Conservation (phyloP, 2,797 vertebrate species). For the Champsocephalus gunnari region DNA sequence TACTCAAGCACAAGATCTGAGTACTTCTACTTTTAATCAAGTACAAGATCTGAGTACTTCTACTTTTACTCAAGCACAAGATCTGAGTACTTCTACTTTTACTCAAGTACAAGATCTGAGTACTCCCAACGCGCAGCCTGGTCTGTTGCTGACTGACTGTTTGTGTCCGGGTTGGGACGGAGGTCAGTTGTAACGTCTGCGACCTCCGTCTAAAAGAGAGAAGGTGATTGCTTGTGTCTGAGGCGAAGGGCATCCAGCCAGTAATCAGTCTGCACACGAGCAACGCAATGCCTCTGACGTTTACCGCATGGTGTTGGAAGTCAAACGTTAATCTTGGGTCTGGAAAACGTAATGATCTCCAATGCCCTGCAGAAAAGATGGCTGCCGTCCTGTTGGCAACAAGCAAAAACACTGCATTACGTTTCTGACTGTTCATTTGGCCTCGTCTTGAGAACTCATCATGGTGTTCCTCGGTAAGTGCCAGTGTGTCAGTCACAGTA, state of each 20-base stretch:
- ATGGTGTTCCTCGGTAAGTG: not conserved
- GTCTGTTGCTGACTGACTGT: conserved; percentile 12
- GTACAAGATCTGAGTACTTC: too few species aligned
- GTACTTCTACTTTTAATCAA: too few species aligned
- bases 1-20: too few species aligned
- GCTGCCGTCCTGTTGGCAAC: not conserved
- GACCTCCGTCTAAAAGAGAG: conserved; percentile 28
- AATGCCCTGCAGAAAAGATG: not conserved
- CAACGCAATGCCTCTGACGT: not conserved
- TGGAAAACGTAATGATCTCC: not conserved
- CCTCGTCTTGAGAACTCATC: not conserved
- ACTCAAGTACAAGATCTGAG: too few species aligned
- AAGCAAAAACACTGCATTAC: not conserved
- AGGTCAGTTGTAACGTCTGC: conserved; percentile 13
- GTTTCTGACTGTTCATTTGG: not conserved
- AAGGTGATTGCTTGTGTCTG: conserved; percentile 26
- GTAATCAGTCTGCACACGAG: conserved; percentile 14
- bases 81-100: too few species aligned
- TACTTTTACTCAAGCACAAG: too few species aligned
- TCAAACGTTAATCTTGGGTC: not conserved
- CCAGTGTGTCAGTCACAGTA: not conserved
- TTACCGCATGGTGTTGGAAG: not conserved
- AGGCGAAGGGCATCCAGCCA: conserved; percentile 28
- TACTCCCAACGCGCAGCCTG: not conserved
- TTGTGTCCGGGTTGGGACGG: conserved; percentile 14